These are phyloP conservation scores for Nycticebus coucang DNA, from an alignment of 2,113 vertebrate genomes.

Conservation along the genomic window DNA sequence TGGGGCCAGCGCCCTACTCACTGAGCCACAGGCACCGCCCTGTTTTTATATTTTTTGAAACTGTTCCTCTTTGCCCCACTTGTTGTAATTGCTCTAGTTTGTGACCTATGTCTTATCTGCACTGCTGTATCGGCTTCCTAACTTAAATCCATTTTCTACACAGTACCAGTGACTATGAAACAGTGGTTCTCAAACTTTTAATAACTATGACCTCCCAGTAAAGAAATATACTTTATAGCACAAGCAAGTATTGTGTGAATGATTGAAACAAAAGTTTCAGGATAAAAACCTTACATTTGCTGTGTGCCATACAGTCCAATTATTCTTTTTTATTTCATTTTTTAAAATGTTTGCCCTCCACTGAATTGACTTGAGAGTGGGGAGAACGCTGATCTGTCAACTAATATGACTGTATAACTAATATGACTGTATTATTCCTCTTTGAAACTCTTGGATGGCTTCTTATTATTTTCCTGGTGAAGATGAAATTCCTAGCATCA, in stretches of 20 bases:
- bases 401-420: not conserved
- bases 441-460: not conserved
- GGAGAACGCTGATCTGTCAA: not conserved
- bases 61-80: not conserved
- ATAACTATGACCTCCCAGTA: not conserved
- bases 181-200: not conserved
- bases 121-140: not conserved
- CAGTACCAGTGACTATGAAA: not conserved
- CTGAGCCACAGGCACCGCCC: too few species aligned
- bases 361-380: not conserved
- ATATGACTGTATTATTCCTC: not conserved
- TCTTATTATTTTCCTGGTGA: not conserved
- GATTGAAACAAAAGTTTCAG: not conserved
- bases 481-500: not conserved
- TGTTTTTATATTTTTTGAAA: not conserved
- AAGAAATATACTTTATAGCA: not conserved
- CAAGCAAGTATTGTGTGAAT: not conserved
- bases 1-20: too few species aligned
- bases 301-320: not conserved
- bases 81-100: not conserved
- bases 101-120: not conserved
- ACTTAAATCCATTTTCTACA: not conserved
- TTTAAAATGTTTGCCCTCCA: not conserved
- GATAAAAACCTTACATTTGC: not conserved
- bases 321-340: not conserved